phyloP scores from a whole-genome alignment of 2,888 invertebrate genomes.

The Vandiemenella viatica region DNA sequence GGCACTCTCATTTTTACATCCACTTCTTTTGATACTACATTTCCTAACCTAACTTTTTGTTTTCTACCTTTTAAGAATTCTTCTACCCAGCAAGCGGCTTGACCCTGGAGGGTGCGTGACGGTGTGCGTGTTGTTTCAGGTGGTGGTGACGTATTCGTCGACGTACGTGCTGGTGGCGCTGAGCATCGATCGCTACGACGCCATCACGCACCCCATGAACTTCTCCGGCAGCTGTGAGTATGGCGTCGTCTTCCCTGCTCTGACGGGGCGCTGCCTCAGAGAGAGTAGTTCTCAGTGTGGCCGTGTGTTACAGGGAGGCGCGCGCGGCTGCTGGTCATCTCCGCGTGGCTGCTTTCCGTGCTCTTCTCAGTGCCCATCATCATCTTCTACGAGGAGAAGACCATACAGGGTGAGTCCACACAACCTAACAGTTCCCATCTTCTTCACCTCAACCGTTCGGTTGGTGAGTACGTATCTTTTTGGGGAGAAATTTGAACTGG shows the following conservation, averaged over 20 bases:
- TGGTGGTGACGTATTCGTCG: conserved; percentile 32
- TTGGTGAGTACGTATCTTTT: too few species aligned
- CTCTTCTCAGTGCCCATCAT: conserved; percentile 29
- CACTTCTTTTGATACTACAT: too few species aligned
- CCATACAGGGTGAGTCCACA: conserved; percentile 17
- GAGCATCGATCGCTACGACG: conserved; percentile 34
- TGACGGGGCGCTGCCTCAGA: neutral
- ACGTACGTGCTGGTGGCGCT: conserved; percentile 35
- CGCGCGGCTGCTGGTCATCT: conserved; percentile 24
- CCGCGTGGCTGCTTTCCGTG: conserved; percentile 29
- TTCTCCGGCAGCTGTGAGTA: conserved; percentile 34
- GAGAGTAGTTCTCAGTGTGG: neutral
- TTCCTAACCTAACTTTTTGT: too few species aligned
- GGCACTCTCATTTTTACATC: too few species aligned
- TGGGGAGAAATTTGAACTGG: too few species aligned
- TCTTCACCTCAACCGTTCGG: too few species aligned
- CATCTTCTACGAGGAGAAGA: conserved; percentile 23
- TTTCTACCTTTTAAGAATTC: too few species aligned
- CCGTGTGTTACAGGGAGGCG: conserved; percentile 22
- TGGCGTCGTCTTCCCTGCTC: neutral
- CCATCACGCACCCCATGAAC: conserved; percentile 33
- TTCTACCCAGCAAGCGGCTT: too few species aligned
- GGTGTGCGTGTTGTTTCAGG: too few species aligned
- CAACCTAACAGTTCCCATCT: too few species aligned
- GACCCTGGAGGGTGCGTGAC: too few species aligned